Evolutionary conservation across 2,888 invertebrate genomes (phyloP), one percentile per base, ranked within the genome.

Genomic region (Odontothrips loti): DNA sequence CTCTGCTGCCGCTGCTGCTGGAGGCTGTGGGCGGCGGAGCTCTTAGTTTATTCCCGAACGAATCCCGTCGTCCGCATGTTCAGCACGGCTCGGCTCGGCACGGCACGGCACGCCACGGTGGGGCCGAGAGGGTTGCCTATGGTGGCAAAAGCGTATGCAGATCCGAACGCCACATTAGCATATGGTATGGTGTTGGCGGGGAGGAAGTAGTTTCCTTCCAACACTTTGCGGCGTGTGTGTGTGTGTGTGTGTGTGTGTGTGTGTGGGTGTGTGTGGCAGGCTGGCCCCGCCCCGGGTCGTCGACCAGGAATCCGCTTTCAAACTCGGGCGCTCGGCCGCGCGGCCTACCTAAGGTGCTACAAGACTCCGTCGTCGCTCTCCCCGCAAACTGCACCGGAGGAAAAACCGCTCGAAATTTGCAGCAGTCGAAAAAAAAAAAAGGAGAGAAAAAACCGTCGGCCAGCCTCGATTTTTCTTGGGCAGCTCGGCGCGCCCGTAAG

Each of bases 1-100:
- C 34, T n/a, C n/a, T n/a, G n/a, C n/a, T n/a, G n/a, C n/a, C n/a
- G n/a, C n/a, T 6, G 34, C 34, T 6, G 34, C 34, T 6, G 34
- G 3, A 43, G 3, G 34, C 34, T 43, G 34, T 6, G 34, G 6
- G 34, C 3, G 6, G 34, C 34, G 34, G 34, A 43, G 34, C 58
- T 58, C 58, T 58, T 20, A 58, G 58, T 58, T 58, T 58, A 58
- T 58, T 43, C 58, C 58, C 58, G 58, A 58, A 58, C 58, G 58
- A 58, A 58, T 20, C 58, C 20, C 34, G 34, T 2, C 34, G 34
- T 43, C 34, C 34, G 34, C 34, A 43, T 43, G 34, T 43, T 43
- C 34, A 6, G 34, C 34, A 43, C 34, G 34, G 34, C 34, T 2
- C 34, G 34, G 34, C 6, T 2, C 34, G 34, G 34, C 34, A 6